Evolutionary conservation across 1,140 invertebrate genomes (phyloP).

Genomic region (Nasonia longicornis): DNA sequence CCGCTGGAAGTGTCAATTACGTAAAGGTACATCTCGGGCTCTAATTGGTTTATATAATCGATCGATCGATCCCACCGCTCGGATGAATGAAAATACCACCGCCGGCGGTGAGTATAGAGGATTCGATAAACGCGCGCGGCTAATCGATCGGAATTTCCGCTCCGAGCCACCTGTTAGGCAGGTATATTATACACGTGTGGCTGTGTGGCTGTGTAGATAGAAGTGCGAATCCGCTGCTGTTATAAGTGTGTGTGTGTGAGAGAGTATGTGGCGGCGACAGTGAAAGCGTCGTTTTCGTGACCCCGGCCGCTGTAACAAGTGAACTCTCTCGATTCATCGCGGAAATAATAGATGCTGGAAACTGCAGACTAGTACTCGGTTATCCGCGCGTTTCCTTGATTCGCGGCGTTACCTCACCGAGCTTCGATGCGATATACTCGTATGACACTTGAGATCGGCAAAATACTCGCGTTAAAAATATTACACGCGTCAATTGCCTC

Average conservation of each 20-base stretch:
- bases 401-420: neutral
- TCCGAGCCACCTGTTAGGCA: neutral
- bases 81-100: neutral
- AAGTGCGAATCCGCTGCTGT: neutral
- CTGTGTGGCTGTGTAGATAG: no score
- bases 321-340: slow-evolving; percentile 31
- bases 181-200: neutral
- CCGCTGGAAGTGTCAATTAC: slow-evolving; percentile 6
- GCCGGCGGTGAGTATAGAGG: neutral
- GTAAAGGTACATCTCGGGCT: neutral
- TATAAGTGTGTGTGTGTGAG: neutral
- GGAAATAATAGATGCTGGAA: slow-evolving; percentile 28
- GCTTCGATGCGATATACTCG: no score
- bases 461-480: no score
- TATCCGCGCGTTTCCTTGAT: neutral
- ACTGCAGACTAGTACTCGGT: neutral
- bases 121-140: no score
- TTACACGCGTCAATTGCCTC: no score
- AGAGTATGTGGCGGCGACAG: neutral
- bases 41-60: slow-evolving; percentile 22
- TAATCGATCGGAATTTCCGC: no score
- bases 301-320: slow-evolving; percentile 4
- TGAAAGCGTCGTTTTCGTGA: slow-evolving; percentile 34
- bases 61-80: neutral
- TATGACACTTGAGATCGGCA: no score